Base-by-base conservation (phyloP, 2,797 vertebrate species). In the Hipposideros larvatus region DNA sequence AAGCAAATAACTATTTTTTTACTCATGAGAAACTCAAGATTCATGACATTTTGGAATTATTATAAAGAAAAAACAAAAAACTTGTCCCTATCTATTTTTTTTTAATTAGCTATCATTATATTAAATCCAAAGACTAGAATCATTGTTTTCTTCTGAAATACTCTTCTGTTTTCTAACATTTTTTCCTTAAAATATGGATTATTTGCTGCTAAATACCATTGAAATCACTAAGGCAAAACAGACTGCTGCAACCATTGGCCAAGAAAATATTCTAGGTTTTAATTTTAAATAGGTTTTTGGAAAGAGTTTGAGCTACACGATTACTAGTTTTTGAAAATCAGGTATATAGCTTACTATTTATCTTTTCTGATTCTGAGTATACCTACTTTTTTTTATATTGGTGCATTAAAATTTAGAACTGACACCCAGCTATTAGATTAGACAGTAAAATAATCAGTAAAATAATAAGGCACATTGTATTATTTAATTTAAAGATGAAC, bases 401-500 rank as follows among this genome's bases (percentile, higher is more conserved):
- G 57, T 85, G 48, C 55, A 73, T 79, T 59, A 43, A 80, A 95
- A 74, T 55, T 95, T 74, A 79, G 57, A 92, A 87, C 11, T 68
- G 71, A 90, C 31, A 83, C 16, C 31, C 22, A 31, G 94, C 55
- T 87, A 5, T 86, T 63, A 84, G 53, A 57, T 85, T 87, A 84
- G 65, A 26, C 4, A 71, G 46, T 80, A 88, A 90, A 94, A 96
- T 96, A 75, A 84, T 94, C 4, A 71, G 46, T 80, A 88, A 90
- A 94, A 96, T 96, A 75, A 84, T 94, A 93, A 92, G 43, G 59
- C 65, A 77, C 16, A 48, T 87, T 96, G 46, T 37, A 57, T 77
- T 97, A 70, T 86, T 95, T 80, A 48, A 87, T 37, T 61, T 95
- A 82, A 92, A 90, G 24, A 71, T 92, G 87, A 94, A 15, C 94